These are phyloP conservation scores for Gymnocheta viridis DNA, from an alignment of 2,888 invertebrate genomes.

Conservation along the genomic window DNA sequence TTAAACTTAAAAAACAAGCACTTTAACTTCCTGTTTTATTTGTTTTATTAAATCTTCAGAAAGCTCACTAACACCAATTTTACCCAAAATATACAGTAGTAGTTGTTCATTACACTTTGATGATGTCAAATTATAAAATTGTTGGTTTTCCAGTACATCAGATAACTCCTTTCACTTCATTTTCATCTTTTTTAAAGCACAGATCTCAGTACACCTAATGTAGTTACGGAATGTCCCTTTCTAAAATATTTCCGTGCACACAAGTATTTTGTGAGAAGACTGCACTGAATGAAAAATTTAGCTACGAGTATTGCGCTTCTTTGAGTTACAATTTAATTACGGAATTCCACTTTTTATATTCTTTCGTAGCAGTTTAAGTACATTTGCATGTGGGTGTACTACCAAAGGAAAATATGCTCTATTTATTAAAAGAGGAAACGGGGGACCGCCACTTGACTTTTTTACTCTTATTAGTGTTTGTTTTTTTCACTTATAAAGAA, in stretches of 20 bases:
- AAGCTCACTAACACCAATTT: not conserved
- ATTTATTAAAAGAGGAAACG: not conserved
- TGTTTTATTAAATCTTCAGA: too few relatives aligned
- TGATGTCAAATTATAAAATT: not conserved
- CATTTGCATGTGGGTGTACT: not conserved
- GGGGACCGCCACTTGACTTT: too few relatives aligned
- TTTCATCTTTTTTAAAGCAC: not conserved
- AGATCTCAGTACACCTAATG: not conserved
- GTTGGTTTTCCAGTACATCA: not conserved
- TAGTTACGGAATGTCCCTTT: not conserved
- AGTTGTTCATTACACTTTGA: conserved; percentile 1
- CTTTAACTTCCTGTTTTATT: too few relatives aligned
- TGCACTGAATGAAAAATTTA: not conserved
- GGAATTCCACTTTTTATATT: not conserved
- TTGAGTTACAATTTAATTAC: not conserved
- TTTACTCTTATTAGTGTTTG: too few relatives aligned
- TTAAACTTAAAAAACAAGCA: too few relatives aligned
- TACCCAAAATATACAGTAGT: not conserved
- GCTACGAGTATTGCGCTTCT: not conserved
- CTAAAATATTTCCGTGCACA: not conserved
- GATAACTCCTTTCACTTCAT: conserved; percentile 4
- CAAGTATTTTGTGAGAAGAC: not conserved
- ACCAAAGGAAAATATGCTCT: conserved; percentile 7
- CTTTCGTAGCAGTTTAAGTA: not conserved
- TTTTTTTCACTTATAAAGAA: too few relatives aligned